Conservation (phyloP, 64 coral and sea anemone genomes). For the Pocillopora damicornis region DNA sequence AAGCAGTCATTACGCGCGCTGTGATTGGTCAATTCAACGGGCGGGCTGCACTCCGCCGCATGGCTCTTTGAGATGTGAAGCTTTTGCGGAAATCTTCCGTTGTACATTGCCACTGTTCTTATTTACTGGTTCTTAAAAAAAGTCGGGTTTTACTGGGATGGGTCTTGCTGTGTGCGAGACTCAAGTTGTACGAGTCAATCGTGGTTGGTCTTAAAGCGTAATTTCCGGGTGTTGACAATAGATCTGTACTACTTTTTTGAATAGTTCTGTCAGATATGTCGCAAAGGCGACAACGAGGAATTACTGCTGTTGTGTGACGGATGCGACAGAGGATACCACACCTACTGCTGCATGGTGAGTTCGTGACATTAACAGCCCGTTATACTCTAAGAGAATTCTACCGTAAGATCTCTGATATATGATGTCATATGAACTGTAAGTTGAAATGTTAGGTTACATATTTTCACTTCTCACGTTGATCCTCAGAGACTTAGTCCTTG, state of each 20-base stretch:
- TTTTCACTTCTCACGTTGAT: too few relatives aligned
- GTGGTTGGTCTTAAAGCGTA: neutral
- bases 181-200: neutral
- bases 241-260: neutral
- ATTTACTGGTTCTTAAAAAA: neutral
- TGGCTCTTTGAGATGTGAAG: too few relatives aligned
- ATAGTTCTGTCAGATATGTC: slow-evolving; percentile 99
- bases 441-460: too few relatives aligned
- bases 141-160: neutral
- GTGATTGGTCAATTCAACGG: too few relatives aligned
- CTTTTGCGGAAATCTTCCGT: too few relatives aligned
- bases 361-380: neutral
- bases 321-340: slow-evolving; percentile 97
- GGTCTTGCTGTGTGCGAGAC: too few relatives aligned
- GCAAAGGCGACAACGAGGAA: slow-evolving; percentile 98
- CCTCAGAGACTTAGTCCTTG: too few relatives aligned
- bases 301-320: slow-evolving; percentile 90
- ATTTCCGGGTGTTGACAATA: too few relatives aligned
- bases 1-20: too few relatives aligned
- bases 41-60: too few relatives aligned
- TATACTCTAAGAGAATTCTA: neutral
- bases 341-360: slow-evolving; percentile 92
- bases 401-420: neutral
- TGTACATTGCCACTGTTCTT: too few relatives aligned
- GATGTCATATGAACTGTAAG: too few relatives aligned